Evolutionary conservation across 2,113 vertebrate genomes (phyloP).

Genomic region (Serranochromis macrocephalus): DNA sequence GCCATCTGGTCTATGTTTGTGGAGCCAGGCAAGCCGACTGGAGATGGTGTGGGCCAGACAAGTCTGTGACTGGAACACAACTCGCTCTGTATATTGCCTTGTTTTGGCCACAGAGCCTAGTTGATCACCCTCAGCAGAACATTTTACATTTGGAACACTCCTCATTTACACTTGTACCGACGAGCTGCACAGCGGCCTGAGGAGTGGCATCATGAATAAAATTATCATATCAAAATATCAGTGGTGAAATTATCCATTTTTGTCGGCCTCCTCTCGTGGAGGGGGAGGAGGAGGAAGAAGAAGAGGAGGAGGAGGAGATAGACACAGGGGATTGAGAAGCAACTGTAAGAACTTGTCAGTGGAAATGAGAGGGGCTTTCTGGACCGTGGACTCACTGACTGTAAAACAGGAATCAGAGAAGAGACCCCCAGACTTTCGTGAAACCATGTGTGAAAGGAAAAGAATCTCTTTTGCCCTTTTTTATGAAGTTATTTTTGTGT

Average conservation of each 20-base stretch:
- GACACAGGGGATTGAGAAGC: constrained; percentile 41
- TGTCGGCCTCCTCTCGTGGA: neutral
- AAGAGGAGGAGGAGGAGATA: neutral
- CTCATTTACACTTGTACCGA: constrained; percentile 48
- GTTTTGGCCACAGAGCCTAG: constrained; percentile 36
- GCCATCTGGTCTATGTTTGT: constrained; percentile 57
- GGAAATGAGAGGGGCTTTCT: constrained; percentile 34
- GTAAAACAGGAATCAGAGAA: constrained; percentile 33
- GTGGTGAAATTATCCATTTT: constrained; percentile 15
- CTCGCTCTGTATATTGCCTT: constrained; percentile 40
- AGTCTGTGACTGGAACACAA: constrained; percentile 39
- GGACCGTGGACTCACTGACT: constrained; percentile 32
- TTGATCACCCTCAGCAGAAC: constrained; percentile 31
- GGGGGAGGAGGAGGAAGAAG: neutral
- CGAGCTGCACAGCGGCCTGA: constrained; percentile 8
- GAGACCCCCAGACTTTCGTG: constrained; percentile 19
- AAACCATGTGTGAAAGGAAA: constrained; percentile 16
- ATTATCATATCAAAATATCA: constrained; percentile 51
- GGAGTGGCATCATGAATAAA: constrained; percentile 53
- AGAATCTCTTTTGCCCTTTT: neutral
- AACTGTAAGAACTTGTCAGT: constrained; percentile 56
- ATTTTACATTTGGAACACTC: constrained; percentile 49
- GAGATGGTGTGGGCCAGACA: constrained; percentile 28
- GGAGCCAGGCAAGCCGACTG: constrained; percentile 47
- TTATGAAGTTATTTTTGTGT: neutral